A percentile compares a stretch with the other conserved stretches of the same genome.
These are phyloP conservation scores for Pandemis cinnamomeana DNA, from an alignment of 2,888 invertebrate species.

Conservation along the genomic window DNA sequence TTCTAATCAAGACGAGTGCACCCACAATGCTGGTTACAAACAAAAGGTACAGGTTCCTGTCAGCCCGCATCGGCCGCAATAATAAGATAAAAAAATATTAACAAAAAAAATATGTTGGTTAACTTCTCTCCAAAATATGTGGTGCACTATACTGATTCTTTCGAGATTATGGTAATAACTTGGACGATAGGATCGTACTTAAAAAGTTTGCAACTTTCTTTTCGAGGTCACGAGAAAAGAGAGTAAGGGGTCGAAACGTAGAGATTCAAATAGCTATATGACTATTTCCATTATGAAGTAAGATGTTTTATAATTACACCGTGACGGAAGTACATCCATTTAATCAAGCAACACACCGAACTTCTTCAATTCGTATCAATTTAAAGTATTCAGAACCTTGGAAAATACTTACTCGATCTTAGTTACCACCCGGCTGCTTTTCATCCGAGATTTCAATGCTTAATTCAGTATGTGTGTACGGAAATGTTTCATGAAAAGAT, in stretches of 20 bases:
- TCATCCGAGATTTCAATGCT: constrained; percentile 26
- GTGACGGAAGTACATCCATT: background rate
- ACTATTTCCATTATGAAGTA: too few relatives aligned
- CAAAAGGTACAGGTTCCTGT: constrained; percentile 12
- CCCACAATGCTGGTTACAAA: constrained; percentile 5
- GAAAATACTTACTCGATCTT: constrained; percentile 20
- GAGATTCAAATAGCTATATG: too few relatives aligned
- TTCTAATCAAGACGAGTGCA: constrained; percentile 33
- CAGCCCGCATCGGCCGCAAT: background rate
- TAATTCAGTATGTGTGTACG: constrained; percentile 10
- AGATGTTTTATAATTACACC: too few relatives aligned
- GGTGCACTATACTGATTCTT: background rate
- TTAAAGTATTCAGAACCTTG: constrained; percentile 12
- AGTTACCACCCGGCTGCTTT: constrained; percentile 21
- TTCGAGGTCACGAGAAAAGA: too few relatives aligned
- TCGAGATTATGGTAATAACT: too few relatives aligned
- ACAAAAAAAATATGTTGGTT: background rate
- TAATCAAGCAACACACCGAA: background rate
- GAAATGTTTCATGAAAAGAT: constrained; percentile 31
- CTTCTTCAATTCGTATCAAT: constrained; percentile 17
- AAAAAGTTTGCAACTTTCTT: too few relatives aligned
- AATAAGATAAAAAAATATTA: background rate
- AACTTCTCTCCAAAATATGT: background rate
- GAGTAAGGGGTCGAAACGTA: too few relatives aligned
- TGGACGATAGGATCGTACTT: too few relatives aligned